Percentiles rank a stretch among this genome's conserved stretches.
Evolutionary conservation across 2,888 invertebrate species (phyloP).

Genomic region (Eupeodes latifasciatus): DNA sequence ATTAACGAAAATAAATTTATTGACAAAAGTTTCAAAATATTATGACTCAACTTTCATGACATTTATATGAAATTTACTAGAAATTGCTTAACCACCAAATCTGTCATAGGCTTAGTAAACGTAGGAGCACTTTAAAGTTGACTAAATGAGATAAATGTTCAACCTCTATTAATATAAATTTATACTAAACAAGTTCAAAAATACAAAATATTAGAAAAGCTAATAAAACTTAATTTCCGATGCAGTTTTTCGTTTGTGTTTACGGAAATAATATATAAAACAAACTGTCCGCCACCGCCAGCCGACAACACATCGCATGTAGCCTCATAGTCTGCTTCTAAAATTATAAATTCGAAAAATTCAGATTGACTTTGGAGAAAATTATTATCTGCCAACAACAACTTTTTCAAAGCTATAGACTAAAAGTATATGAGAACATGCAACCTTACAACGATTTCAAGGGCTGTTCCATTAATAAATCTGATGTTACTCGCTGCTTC

Average conservation of each 20-base stretch:
- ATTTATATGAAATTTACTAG: too few species aligned
- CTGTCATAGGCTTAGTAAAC: too few species aligned
- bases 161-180: background rate
- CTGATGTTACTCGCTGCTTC: background rate
- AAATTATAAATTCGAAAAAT: constrained; percentile 40
- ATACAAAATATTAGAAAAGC: background rate
- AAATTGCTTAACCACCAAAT: too few species aligned
- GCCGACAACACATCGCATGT: constrained; percentile 21
- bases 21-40: too few species aligned
- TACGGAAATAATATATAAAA: constrained; percentile 2
- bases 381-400: background rate
- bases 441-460: constrained; percentile 40
- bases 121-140: background rate
- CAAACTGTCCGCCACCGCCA: background rate
- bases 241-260: constrained; percentile 1
- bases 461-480: constrained; percentile 42
- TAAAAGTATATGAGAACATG: background rate
- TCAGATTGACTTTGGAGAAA: constrained; percentile 31
- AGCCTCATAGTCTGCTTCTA: constrained; percentile 7
- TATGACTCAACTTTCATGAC: too few species aligned
- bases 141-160: background rate
- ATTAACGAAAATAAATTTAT: too few species aligned
- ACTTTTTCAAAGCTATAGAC: background rate
- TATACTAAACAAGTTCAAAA: background rate
- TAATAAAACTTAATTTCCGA: constrained; percentile 11